phyloP scores from a whole-genome alignment of 30 jellyfish, hydroid and myxozoan genomes.

The Sanderia malayensis region DNA sequence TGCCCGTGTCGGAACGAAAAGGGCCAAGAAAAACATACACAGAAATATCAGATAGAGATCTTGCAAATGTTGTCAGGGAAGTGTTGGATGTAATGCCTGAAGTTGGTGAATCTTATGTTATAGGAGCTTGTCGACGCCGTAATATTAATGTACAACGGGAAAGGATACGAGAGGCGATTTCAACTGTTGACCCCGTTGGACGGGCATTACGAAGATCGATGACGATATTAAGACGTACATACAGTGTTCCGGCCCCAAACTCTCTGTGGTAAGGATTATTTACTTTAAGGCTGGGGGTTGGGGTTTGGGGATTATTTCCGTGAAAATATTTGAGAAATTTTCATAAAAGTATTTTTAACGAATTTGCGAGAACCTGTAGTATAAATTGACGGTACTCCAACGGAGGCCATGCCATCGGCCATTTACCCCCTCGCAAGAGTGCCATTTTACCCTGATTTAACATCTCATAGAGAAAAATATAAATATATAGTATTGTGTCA shows the following conservation, averaged over 20 bases:
- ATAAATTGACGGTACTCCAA: no score
- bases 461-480: no score
- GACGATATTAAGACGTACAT: conserved; percentile 28
- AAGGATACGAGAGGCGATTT: conserved; percentile 43
- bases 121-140: conserved; percentile 46
- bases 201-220: conserved; percentile 49
- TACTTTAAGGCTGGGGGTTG: no score
- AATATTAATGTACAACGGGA: conserved; percentile 27
- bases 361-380: no score
- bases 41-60: conserved; percentile 19
- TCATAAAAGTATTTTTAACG: no score
- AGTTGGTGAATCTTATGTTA: conserved; percentile 47
- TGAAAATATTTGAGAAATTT: no score
- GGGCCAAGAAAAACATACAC: conserved; percentile 36
- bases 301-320: no score
- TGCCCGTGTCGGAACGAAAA: not conserved
- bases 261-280: conserved; percentile 37
- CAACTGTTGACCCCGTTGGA: conserved; percentile 43
- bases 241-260: conserved; percentile 41
- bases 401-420: no score
- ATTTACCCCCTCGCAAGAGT: no score
- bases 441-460: no score
- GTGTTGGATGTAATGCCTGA: conserved; percentile 20
- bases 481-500: no score
- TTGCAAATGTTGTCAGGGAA: conserved; percentile 5